Percentiles rank a stretch among this genome's conserved stretches.
Evolutionary conservation across 2,888 invertebrate species (phyloP).

Genomic region (Eueremaeus valkanovi): DNA sequence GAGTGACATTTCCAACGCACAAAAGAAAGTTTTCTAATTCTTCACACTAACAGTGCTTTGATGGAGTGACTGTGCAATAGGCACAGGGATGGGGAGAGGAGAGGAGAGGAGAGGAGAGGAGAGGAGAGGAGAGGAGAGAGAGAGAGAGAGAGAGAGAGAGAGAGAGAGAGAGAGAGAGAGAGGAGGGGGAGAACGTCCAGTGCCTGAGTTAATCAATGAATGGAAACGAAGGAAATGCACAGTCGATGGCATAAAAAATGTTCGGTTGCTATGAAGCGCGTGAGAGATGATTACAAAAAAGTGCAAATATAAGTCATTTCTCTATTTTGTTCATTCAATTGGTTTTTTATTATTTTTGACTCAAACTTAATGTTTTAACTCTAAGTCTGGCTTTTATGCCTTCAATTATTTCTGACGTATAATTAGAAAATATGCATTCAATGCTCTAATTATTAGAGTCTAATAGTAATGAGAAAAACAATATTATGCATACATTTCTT

Average conservation of each 20-base stretch:
- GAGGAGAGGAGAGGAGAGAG: conserved; percentile 7
- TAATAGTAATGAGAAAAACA: not conserved
- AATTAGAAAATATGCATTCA: conserved; percentile 5
- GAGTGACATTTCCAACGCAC: conserved; percentile 14
- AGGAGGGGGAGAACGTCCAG: too few species aligned
- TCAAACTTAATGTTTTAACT: too few species aligned
- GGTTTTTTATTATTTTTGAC: too few species aligned
- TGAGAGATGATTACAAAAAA: conserved; percentile 4
- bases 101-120: not conserved
- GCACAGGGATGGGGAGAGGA: too few species aligned
- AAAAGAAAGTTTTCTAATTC: conserved; percentile 25
- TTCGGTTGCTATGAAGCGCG: not conserved
- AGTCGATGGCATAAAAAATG: not conserved
- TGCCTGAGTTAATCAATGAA: conserved; percentile 21
- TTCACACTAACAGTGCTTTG: not conserved
- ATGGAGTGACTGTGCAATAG: too few species aligned
- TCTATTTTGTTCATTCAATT: not conserved
- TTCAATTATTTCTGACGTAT: not conserved
- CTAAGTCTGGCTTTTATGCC: not conserved
- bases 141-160: conserved; percentile 23
- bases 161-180: too few species aligned
- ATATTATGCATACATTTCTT: not conserved
- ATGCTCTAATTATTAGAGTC: not conserved
- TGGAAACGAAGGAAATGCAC: conserved; percentile 15
- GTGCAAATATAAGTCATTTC: conserved; percentile 4